Evolutionary conservation across 2,888 invertebrate genomes (phyloP).

Genomic region (Oligia fasciuncula): DNA sequence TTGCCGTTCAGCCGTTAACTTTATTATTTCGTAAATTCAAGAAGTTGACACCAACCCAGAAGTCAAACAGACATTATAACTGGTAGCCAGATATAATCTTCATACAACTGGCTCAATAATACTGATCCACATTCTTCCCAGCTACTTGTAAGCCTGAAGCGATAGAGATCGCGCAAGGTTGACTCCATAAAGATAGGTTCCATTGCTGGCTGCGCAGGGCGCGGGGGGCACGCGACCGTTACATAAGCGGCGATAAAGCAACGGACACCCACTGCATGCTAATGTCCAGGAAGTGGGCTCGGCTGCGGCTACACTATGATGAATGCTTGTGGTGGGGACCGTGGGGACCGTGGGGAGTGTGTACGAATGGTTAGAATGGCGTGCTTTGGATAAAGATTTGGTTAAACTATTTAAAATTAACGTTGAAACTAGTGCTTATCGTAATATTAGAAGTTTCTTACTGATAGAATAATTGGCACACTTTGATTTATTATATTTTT

Average conservation of each 20-base stretch:
- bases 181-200: conserved; percentile 37
- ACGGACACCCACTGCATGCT: conserved; percentile 60
- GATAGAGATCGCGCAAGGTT: conserved; percentile 32
- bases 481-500: neutral
- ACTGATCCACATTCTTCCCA: conserved; percentile 27
- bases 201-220: conserved; percentile 41
- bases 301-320: conserved; percentile 42
- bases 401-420: neutral
- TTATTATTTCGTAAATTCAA: conserved; percentile 4
- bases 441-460: neutral
- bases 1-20: neutral
- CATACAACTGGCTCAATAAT: conserved; percentile 22
- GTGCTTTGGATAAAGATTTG: conserved; percentile 33
- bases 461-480: neutral
- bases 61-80: conserved; percentile 16
- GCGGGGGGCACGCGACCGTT: conserved; percentile 62
- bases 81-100: conserved; percentile 34
- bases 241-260: conserved; percentile 64
- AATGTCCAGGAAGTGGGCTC: conserved; percentile 70
- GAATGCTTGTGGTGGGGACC: conserved; percentile 15
- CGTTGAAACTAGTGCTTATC: neutral
- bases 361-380: conserved; percentile 20
- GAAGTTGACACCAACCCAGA: conserved; percentile 8
- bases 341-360: neutral
- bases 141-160: conserved; percentile 7